Conservation (phyloP, 2,797 vertebrate species). For the Pteronotus mesoamericanus region DNA sequence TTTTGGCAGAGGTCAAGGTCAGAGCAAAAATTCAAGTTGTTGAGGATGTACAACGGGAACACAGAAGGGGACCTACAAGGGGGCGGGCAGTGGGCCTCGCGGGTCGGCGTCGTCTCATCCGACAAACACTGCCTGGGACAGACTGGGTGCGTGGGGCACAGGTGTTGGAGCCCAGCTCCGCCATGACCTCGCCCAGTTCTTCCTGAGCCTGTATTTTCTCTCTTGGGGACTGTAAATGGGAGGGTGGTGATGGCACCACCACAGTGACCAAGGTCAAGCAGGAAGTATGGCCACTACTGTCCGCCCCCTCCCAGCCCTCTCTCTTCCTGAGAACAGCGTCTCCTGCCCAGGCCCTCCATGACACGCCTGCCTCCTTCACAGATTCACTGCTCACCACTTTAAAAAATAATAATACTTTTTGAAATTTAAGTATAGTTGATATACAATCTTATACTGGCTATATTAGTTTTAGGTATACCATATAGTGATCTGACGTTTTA, state of each 20-base stretch:
- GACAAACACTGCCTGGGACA: not conserved
- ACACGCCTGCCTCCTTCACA: not conserved
- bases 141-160: not conserved
- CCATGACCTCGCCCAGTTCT: not conserved
- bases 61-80: fast-evolving
- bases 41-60: not conserved
- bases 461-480: not conserved
- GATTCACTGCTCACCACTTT: not conserved
- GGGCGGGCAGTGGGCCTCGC: fast-evolving
- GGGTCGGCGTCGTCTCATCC: not conserved
- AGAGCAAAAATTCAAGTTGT: not conserved
- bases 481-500: not conserved
- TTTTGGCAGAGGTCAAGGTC: not conserved
- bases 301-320: not conserved
- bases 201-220: not conserved
- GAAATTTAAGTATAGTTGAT: not conserved
- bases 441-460: not conserved
- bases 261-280: not conserved
- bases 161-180: not conserved
- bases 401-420: not conserved
- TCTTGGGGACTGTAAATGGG: not conserved
- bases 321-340: not conserved
- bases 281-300: fast-evolving
- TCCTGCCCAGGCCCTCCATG: not conserved
- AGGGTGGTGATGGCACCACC: not conserved